Evolutionary conservation across 2,888 invertebrate genomes (phyloP).

Genomic region (Dascillus cervinus): DNA sequence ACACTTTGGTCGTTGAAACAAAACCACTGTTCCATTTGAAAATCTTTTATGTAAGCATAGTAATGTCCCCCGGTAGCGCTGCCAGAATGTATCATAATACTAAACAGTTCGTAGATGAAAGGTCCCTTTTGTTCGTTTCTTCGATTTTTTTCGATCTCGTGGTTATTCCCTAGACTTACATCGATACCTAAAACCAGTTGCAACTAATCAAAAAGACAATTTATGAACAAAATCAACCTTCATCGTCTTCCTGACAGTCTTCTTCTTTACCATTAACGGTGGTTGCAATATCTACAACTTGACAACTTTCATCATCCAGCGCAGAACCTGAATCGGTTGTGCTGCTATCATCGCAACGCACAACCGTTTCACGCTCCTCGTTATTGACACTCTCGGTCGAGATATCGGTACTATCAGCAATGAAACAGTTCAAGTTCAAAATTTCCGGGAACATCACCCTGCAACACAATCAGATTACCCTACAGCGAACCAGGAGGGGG

Average conservation of each 20-base stretch:
- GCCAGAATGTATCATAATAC: slow-evolving; percentile 88
- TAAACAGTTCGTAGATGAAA: slow-evolving; percentile 77
- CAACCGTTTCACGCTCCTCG: slow-evolving; percentile 41
- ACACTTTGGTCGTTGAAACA: slow-evolving; percentile 86
- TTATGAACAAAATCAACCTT: slow-evolving; percentile 32
- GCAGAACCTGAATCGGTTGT: slow-evolving; percentile 64
- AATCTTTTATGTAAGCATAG: slow-evolving; percentile 83
- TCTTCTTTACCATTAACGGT: slow-evolving; percentile 37
- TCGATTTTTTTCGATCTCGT: slow-evolving; percentile 47
- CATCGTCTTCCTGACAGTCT: slow-evolving; percentile 54
- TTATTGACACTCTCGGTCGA: slow-evolving; percentile 38
- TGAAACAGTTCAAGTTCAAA: slow-evolving; percentile 69
- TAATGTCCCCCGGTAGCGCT: slow-evolving; percentile 88
- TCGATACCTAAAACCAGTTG: slow-evolving; percentile 52
- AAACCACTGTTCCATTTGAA: slow-evolving; percentile 68
- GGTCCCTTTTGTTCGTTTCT: slow-evolving; percentile 51
- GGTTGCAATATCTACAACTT: slow-evolving; percentile 41
- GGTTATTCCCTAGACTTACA: slow-evolving; percentile 47
- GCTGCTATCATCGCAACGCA: slow-evolving; percentile 57
- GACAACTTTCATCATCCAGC: slow-evolving; percentile 54
- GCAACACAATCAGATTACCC: slow-evolving; percentile 21
- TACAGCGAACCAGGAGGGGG: too few relatives aligned
- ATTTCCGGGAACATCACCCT: slow-evolving; percentile 77
- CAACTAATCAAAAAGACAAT: background rate
- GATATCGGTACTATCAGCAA: slow-evolving; percentile 35